Conservation (phyloP, 2,113 vertebrate species). For the Carlito syrichta region DNA sequence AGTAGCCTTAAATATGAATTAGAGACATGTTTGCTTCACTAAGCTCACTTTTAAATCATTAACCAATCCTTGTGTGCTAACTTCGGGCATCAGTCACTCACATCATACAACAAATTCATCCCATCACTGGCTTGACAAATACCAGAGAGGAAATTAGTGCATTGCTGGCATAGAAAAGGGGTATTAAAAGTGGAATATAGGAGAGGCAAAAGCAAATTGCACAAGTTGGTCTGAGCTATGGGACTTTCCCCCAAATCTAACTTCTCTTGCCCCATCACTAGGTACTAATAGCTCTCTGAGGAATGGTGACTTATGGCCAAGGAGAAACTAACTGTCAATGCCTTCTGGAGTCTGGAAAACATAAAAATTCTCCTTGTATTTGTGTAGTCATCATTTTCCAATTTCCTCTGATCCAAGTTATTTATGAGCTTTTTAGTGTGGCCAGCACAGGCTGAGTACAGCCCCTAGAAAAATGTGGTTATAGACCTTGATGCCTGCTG, state of each 20-base stretch:
- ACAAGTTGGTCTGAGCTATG: not conserved
- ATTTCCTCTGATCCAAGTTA: slow-evolving; percentile 65
- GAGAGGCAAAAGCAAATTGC: not conserved
- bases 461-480: slow-evolving; percentile 63
- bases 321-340: slow-evolving; percentile 54
- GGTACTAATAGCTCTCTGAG: slow-evolving; percentile 13
- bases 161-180: not conserved
- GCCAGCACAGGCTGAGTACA: slow-evolving; percentile 17
- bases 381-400: slow-evolving; percentile 72
- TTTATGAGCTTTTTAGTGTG: slow-evolving; percentile 70
- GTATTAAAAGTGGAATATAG: slow-evolving; percentile 9
- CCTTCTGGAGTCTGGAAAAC: slow-evolving; percentile 36
- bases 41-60: slow-evolving; percentile 3
- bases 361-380: slow-evolving; percentile 70
- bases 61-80: not conserved
- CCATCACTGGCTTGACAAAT: not conserved
- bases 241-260: slow-evolving; percentile 33
- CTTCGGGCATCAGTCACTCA: not conserved
- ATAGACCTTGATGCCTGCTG: slow-evolving; percentile 59
- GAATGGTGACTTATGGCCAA: slow-evolving; percentile 40
- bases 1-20: not conserved
- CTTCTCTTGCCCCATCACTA: not conserved
- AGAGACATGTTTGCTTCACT: not conserved
- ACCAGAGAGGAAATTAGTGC: not conserved
- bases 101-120: not conserved